Evolutionary conservation across 2,888 invertebrate species (phyloP).

Genomic region (Unio delphinus): DNA sequence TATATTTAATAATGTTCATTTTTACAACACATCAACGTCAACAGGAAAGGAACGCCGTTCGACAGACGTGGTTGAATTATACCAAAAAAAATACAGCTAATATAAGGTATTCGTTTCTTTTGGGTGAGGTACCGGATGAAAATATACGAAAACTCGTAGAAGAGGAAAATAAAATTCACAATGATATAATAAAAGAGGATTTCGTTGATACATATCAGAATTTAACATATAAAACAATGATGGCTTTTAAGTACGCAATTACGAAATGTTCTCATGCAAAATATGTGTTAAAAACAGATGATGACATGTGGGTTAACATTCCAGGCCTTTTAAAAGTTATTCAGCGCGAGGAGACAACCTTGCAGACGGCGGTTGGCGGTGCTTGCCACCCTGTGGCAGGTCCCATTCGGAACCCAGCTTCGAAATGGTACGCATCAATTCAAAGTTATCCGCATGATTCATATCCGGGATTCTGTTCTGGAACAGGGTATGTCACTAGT

Average conservation of each 20-base stretch:
- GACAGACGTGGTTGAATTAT: slow-evolving; percentile 30
- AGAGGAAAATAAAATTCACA: slow-evolving; percentile 22
- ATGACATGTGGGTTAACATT: slow-evolving; percentile 56
- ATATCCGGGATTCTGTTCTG: slow-evolving; percentile 60
- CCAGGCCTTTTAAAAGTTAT: slow-evolving; percentile 24
- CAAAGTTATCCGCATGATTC: slow-evolving; percentile 39
- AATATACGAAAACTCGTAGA: not conserved
- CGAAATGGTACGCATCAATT: slow-evolving; percentile 56
- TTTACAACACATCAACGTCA: slow-evolving; percentile 20
- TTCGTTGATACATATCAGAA: slow-evolving; percentile 38
- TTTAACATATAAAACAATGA: slow-evolving; percentile 40
- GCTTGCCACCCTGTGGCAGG: slow-evolving; percentile 23
- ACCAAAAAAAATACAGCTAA: slow-evolving; percentile 29
- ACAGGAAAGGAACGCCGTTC: slow-evolving; percentile 23
- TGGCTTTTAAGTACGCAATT: slow-evolving; percentile 40
- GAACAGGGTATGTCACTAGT: slow-evolving; percentile 53
- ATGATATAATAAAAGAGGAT: slow-evolving; percentile 38
- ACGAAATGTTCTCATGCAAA: slow-evolving; percentile 29
- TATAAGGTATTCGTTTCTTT: slow-evolving; percentile 29
- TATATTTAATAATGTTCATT: slow-evolving; percentile 28
- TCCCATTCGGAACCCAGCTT: slow-evolving; percentile 41
- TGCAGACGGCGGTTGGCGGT: slow-evolving; percentile 40
- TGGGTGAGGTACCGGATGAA: slow-evolving; percentile 16
- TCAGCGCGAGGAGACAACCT: not conserved
- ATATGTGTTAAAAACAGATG: slow-evolving; percentile 45